Conservation (phyloP, 2,113 vertebrate genomes). For the Entomyzon cyanotis region DNA sequence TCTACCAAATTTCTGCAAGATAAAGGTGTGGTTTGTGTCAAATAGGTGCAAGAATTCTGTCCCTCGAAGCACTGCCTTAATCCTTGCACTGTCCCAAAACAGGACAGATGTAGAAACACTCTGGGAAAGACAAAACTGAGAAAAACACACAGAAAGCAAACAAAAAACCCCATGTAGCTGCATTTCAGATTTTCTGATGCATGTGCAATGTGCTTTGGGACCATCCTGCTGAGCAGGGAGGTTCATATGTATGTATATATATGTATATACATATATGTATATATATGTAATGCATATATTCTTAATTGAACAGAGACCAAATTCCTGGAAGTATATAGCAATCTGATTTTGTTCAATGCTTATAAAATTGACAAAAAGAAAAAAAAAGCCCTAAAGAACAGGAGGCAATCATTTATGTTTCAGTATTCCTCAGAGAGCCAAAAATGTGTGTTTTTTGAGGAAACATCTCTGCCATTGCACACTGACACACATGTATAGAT, state of each 20-base stretch:
- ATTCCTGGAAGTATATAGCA: background rate
- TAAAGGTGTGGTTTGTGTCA: background rate
- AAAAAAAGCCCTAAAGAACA: background rate
- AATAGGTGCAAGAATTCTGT: background rate
- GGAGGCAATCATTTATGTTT: background rate
- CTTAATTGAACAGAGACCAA: background rate
- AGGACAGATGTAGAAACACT: background rate
- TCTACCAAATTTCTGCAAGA: background rate
- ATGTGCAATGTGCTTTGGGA: too few relatives aligned
- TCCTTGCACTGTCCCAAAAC: background rate
- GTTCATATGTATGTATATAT: too few relatives aligned
- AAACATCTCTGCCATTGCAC: background rate
- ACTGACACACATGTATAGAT: background rate
- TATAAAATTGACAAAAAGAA: background rate
- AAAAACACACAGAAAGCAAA: background rate
- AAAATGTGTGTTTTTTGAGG: background rate
- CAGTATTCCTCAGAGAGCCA: background rate
- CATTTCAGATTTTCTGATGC: background rate
- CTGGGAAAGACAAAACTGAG: background rate
- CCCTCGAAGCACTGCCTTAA: background rate
- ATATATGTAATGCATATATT: background rate
- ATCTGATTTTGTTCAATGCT: background rate
- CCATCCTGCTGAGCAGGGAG: background rate
- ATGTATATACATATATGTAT: too few relatives aligned
- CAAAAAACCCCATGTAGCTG: background rate